Conservation (phyloP, 35 echinoderm and acorn worm genomes). For the Eucidaris tribuloides region DNA sequence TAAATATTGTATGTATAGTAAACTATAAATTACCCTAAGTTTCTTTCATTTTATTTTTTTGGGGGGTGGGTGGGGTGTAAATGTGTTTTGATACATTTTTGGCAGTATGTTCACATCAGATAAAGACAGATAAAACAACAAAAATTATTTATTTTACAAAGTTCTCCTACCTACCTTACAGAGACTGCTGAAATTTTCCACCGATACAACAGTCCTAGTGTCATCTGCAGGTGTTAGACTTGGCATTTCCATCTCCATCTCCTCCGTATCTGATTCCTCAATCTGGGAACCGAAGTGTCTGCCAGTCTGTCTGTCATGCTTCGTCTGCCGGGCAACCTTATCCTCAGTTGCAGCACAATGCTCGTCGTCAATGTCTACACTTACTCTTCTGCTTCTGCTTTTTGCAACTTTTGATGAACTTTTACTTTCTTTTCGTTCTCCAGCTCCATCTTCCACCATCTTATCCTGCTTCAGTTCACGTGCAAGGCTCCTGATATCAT, state of each 20-base stretch:
- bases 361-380: background rate
- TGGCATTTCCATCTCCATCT: background rate
- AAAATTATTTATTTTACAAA: background rate
- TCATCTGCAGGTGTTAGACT: background rate
- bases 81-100: too few species aligned
- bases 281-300: slow-evolving; percentile 17
- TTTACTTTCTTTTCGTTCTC: background rate
- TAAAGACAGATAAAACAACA: too few species aligned
- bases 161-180: background rate
- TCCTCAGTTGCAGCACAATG: too few species aligned
- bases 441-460: background rate
- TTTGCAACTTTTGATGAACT: background rate
- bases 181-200: slow-evolving; percentile 10
- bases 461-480: background rate
- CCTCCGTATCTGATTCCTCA: slow-evolving; percentile 2
- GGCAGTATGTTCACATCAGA: too few species aligned
- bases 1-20: too few species aligned
- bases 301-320: background rate
- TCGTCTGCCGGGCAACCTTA: background rate
- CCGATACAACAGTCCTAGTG: background rate
- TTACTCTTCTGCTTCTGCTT: background rate
- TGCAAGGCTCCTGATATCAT: background rate
- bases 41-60: too few species aligned
- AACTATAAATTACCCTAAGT: too few species aligned
- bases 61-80: too few species aligned